phyloP scores from a whole-genome alignment of 1,140 invertebrate genomes.

The Drosophila hydei region DNA sequence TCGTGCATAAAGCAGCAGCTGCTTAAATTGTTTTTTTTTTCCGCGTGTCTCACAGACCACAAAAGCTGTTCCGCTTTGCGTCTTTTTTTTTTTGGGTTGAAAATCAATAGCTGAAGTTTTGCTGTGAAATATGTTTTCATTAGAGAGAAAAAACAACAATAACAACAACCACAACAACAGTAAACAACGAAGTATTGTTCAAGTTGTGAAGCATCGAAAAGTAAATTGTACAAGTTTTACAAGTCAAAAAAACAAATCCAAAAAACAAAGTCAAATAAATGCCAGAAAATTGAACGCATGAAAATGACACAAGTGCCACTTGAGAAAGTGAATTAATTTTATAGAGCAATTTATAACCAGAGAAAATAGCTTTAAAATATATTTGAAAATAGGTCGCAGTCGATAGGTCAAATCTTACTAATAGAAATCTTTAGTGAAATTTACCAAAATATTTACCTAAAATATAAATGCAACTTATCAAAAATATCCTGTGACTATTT shows the following conservation, averaged over 20 bases:
- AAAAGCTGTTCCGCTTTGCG: background rate
- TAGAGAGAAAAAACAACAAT: constrained; percentile 1
- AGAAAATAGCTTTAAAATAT: background rate
- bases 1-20: constrained; percentile 7
- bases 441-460: too few species aligned
- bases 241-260: background rate
- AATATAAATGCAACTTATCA: too few species aligned
- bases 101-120: constrained; percentile 23
- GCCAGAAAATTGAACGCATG: background rate
- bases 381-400: background rate
- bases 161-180: background rate
- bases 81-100: background rate
- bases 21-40: constrained; percentile 5
- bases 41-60: background rate
- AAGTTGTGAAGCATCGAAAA: constrained; percentile 14
- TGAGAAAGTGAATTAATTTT: constrained; percentile 1
- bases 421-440: too few species aligned
- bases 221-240: constrained; percentile 1
- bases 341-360: background rate
- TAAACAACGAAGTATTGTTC: background rate
- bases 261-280: constrained; percentile 7
- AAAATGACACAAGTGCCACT: background rate
- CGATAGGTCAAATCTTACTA: too few species aligned
- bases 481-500: too few species aligned
- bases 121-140: constrained; percentile 8